Evolutionary conservation across 2,113 vertebrate species (phyloP).

Genomic region (Mionectes macconnelli): DNA sequence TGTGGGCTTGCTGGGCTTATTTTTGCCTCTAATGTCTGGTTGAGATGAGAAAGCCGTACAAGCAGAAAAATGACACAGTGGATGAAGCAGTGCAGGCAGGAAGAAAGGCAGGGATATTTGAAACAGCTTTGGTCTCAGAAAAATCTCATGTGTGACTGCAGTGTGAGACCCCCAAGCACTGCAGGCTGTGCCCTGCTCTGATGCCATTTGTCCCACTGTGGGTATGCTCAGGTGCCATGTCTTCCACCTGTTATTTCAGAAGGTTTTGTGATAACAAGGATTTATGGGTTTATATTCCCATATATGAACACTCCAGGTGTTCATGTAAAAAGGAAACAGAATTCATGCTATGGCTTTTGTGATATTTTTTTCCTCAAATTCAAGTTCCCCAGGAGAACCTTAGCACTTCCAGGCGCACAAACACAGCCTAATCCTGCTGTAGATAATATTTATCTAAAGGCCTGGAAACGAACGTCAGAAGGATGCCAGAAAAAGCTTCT

Average conservation of each 20-base stretch:
- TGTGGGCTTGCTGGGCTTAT: background rate
- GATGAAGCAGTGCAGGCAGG: background rate
- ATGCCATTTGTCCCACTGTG: background rate
- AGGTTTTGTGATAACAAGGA: background rate
- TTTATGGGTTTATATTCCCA: background rate
- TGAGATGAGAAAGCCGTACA: background rate
- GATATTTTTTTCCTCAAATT: background rate
- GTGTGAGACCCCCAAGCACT: background rate
- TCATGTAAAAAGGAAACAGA: background rate
- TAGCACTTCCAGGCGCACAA: background rate
- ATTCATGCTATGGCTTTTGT: background rate
- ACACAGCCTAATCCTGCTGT: background rate
- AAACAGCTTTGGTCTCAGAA: background rate
- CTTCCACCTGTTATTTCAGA: background rate
- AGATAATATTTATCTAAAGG: background rate
- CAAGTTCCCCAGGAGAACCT: background rate
- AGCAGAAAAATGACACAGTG: background rate
- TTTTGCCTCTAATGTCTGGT: background rate
- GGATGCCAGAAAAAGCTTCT: background rate
- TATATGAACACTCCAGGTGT: background rate
- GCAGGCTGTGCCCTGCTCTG: background rate
- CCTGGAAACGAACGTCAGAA: background rate
- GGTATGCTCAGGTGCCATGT: background rate
- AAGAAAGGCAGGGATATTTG: background rate
- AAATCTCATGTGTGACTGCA: rapidly evolving